A percentile compares a stretch with the other conserved stretches of the same genome.
These are phyloP conservation scores for Pelvicachromis taeniatus DNA, from an alignment of 2,113 vertebrate species.

Conservation along the genomic window DNA sequence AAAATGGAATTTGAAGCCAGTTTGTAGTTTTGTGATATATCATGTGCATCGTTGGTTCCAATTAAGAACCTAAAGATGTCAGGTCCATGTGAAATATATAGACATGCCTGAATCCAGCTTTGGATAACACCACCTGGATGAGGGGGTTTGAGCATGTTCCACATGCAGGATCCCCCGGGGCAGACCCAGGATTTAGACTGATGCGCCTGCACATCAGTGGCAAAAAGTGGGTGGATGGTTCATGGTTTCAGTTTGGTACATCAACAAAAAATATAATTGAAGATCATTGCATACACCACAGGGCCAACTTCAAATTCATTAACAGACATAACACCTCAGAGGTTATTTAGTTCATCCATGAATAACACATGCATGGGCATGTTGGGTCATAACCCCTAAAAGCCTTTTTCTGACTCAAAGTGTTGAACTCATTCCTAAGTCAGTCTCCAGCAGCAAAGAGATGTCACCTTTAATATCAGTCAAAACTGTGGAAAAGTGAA, in stretches of 20 bases:
- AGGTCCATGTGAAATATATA: not conserved
- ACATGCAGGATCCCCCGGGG: not conserved
- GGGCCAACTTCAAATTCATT: not conserved
- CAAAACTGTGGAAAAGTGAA: not conserved
- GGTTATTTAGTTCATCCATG: not conserved
- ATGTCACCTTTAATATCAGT: constrained; percentile 11
- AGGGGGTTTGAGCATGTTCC: not conserved
- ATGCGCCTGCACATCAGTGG: no score
- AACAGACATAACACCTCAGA: not conserved
- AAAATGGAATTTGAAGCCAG: not conserved
- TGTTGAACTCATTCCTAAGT: not conserved
- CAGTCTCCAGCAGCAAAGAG: constrained; percentile 4
- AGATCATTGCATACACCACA: not conserved
- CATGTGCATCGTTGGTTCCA: not conserved
- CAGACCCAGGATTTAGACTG: no score
- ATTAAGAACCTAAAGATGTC: not conserved
- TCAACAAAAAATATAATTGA: not conserved
- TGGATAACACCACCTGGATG: not conserved
- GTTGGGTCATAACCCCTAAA: not conserved
- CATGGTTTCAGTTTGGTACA: not conserved
- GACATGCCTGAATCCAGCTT: not conserved
- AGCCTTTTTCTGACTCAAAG: not conserved
- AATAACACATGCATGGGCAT: not conserved
- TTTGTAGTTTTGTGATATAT: not conserved
- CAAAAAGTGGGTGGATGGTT: not conserved